Base-by-base conservation (phyloP, 2,888 invertebrate genomes). In the Cephalotes varians region DNA sequence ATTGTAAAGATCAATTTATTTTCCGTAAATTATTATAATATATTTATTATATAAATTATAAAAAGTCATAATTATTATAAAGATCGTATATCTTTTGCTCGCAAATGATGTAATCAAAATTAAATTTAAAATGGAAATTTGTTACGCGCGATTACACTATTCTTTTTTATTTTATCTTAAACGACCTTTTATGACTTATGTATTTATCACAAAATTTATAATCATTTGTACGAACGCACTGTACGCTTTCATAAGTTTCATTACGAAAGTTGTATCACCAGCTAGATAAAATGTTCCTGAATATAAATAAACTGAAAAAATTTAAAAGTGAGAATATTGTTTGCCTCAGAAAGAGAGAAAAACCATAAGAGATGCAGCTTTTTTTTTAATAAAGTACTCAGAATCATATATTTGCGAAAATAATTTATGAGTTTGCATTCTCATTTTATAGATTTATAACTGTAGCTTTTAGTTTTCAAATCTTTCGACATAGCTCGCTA, bases 131-230 rank as follows among this genome's bases (percentile, higher is more conserved):
- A 31, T 21, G 34, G 12, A 47, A 69, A 47, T 18, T 71, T 44
- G 15, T 77, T 44, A 44, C n/a, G n/a, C n/a, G n/a, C 40, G 4
- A 62, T 64, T 51, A 62, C 0, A n/a, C 7, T 21, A 12, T 40
- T 69, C 7, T 4, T 37, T 62, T 47, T 31, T 62, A 15, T 51
- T 65, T 47, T 54, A 21, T 12, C 6, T 67, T 31, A 67, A 54
- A 44, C 18, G 37, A 15, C 4, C 56, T 34, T 25, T 34, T 67
- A 77, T 65, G 31, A 37, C 12, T 7, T 15, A 15, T n/a, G 6
- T 37, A 74, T 12, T 58, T 58, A 54, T 71, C 71, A 44, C 25
- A 21, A 25, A 34, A 79, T 69, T 71, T 79, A 71, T 58, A 49
- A 34, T 34, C 7, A 44, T 58, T 58, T 58, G 12, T 18, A 44